Conservation (phyloP, 2,797 vertebrate genomes). For the Arctocebus calabarensis region DNA sequence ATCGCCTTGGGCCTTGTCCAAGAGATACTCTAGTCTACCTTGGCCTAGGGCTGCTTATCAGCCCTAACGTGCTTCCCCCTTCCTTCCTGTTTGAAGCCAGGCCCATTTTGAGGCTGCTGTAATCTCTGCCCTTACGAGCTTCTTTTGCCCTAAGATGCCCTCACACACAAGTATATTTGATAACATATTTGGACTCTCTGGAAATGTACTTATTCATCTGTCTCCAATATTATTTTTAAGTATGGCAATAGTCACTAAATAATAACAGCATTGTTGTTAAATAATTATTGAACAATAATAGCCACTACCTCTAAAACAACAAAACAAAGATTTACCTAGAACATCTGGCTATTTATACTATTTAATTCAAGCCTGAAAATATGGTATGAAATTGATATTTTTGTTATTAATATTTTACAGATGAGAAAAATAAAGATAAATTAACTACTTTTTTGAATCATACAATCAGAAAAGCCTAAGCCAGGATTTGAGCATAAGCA, state of each 20-base stretch:
- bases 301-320: not conserved
- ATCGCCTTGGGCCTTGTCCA: not conserved
- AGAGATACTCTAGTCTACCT: rapidly evolving
- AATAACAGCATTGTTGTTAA: not conserved
- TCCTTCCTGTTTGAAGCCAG: not conserved
- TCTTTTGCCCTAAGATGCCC: not conserved
- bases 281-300: not conserved
- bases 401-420: not conserved
- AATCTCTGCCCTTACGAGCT: not conserved
- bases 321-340: not conserved
- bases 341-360: not conserved
- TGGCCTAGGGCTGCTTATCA: not conserved
- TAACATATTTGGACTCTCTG: not conserved
- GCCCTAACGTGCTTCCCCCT: not conserved
- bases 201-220: not conserved
- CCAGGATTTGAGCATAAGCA: not conserved
- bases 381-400: not conserved
- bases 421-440: not conserved
- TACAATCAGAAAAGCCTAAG: not conserved
- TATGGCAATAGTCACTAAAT: not conserved
- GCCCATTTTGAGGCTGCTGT: not conserved
- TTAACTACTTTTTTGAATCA: not conserved
- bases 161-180: not conserved
- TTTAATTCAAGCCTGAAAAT: slow-evolving; percentile 32
- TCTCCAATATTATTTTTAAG: not conserved